These are phyloP conservation scores for Heterotilapia buettikoferi DNA, from an alignment of 2,113 vertebrate genomes.

Conservation along the genomic window DNA sequence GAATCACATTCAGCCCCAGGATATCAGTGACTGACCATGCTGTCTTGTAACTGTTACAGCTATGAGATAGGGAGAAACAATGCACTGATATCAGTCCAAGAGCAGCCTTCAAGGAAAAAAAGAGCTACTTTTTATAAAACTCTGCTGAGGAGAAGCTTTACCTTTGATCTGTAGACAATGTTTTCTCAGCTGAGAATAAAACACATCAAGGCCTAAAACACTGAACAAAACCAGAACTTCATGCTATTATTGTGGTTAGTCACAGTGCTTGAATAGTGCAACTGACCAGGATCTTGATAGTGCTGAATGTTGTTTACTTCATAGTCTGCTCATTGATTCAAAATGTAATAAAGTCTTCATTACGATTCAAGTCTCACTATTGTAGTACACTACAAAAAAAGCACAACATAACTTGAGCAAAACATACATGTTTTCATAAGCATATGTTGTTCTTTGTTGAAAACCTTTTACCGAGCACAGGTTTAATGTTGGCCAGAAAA, in stretches of 20 bases:
- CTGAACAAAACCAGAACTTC: background rate
- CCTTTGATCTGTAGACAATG: background rate
- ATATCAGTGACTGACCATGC: background rate
- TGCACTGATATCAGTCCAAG: background rate
- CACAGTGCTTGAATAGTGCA: background rate
- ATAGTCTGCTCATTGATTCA: background rate
- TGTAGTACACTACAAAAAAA: background rate
- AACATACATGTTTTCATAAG: background rate
- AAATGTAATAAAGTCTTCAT: background rate
- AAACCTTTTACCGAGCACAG: background rate
- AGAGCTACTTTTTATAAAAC: background rate
- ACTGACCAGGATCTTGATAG: background rate
- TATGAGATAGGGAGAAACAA: background rate
- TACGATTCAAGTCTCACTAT: background rate
- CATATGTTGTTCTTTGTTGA: background rate
- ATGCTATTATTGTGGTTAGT: background rate
- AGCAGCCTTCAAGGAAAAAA: background rate
- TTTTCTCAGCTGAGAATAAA: background rate
- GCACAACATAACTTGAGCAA: background rate
- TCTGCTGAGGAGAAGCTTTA: background rate
- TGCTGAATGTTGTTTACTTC: background rate
- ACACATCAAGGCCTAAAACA: background rate
- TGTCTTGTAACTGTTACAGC: background rate
- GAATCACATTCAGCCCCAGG: background rate
- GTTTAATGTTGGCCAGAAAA: background rate